A percentile compares a stretch with the other conserved stretches of the same genome.
Evolutionary conservation across 2,113 vertebrate genomes (phyloP).

Genomic region (Siniperca chuatsi): DNA sequence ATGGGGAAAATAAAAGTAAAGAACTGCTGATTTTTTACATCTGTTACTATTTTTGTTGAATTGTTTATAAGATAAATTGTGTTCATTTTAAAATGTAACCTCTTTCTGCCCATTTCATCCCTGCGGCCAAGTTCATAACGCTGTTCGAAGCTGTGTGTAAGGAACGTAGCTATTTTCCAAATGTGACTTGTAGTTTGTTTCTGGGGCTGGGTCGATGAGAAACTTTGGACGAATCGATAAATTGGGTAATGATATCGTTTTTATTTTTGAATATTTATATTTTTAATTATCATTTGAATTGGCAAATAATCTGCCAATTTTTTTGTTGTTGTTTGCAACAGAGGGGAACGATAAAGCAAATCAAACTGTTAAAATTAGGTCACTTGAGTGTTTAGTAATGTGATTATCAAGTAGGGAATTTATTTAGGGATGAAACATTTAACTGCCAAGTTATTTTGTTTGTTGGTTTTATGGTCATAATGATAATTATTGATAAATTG

Average conservation of each 20-base stretch:
- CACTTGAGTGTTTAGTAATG: background rate
- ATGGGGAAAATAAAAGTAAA: background rate
- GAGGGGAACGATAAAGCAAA: background rate
- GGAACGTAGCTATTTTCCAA: background rate
- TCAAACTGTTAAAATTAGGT: background rate
- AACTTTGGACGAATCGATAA: background rate
- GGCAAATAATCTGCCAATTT: background rate
- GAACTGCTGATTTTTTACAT: background rate
- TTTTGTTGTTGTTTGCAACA: background rate
- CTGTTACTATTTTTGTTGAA: background rate
- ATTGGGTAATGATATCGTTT: background rate
- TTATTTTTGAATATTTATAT: background rate
- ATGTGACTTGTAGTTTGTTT: background rate
- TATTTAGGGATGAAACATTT: background rate
- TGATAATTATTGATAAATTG: background rate
- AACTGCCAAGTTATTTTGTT: background rate
- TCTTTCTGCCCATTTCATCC: background rate
- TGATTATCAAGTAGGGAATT: background rate
- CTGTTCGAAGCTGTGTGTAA: background rate
- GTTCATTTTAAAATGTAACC: background rate
- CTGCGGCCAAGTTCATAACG: background rate
- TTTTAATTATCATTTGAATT: background rate
- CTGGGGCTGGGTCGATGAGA: background rate
- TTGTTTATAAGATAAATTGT: background rate
- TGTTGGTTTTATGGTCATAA: background rate